phyloP scores from a whole-genome alignment of 2,113 vertebrate species.

The Ochotona curzoniae region DNA sequence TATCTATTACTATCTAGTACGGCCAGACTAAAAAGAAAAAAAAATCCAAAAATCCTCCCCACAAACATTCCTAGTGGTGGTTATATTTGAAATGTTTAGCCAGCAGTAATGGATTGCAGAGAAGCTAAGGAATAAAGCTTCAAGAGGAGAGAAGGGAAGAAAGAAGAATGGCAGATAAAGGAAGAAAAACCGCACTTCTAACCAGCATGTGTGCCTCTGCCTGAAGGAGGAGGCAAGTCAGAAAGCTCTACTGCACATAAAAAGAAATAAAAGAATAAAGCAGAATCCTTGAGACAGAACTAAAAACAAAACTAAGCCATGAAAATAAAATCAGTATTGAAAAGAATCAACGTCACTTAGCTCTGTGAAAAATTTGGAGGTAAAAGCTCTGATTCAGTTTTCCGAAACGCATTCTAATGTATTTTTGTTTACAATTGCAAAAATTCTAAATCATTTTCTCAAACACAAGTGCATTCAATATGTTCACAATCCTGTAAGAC shows the following conservation, averaged over 20 bases:
- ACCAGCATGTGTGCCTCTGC: background rate
- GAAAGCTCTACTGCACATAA: background rate
- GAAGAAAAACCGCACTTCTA: constrained; percentile 6
- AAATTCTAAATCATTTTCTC: constrained; percentile 10
- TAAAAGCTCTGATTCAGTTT: background rate
- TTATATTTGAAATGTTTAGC: constrained; percentile 29
- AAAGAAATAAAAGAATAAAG: background rate
- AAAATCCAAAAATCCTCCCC: background rate
- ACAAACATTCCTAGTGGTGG: background rate
- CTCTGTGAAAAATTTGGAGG: background rate
- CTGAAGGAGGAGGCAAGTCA: background rate
- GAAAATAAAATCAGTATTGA: background rate
- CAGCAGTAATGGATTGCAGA: background rate
- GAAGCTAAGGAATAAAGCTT: background rate
- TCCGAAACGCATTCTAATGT: background rate
- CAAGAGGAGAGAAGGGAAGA: background rate
- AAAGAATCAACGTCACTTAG: background rate
- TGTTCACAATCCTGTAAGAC: constrained; percentile 41
- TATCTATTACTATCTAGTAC: constrained; percentile 12
- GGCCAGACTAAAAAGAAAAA: background rate
- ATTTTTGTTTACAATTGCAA: constrained; percentile 2
- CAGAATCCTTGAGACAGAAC: background rate
- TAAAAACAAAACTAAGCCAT: constrained; percentile 35
- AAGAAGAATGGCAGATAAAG: constrained; percentile 41
- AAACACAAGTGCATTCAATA: background rate